Conservation (phyloP, 2,888 invertebrate genomes). For the Synanthedon andrenaeformis region DNA sequence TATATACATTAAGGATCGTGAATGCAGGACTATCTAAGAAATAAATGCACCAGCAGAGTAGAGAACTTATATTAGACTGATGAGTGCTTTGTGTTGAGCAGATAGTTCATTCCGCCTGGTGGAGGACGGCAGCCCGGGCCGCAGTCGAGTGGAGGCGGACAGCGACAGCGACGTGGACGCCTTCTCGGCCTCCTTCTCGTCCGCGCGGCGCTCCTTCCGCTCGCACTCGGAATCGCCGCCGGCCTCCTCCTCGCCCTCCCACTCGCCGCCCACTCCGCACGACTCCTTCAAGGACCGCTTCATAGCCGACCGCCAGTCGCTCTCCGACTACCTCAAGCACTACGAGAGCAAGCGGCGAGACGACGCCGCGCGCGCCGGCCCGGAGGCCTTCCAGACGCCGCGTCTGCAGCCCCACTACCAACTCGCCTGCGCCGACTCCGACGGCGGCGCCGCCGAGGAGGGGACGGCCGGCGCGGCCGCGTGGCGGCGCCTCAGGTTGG, state of each 20-base stretch:
- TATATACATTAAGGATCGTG: too few species aligned
- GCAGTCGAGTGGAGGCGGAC: neutral
- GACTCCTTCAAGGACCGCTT: slow-evolving; percentile 23
- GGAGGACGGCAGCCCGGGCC: neutral
- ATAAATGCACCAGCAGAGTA: too few species aligned
- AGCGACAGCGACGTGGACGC: neutral
- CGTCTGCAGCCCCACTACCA: slow-evolving; percentile 66
- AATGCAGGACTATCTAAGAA: too few species aligned
- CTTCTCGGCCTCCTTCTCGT: slow-evolving; percentile 1
- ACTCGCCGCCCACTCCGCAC: slow-evolving; percentile 5
- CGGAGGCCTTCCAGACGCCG: slow-evolving; percentile 28
- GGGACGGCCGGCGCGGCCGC: slow-evolving; percentile 46
- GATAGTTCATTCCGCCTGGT: slow-evolving; percentile 2
- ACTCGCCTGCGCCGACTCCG: slow-evolving; percentile 52
- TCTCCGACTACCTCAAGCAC: slow-evolving; percentile 20
- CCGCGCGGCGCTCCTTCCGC: slow-evolving; percentile 8
- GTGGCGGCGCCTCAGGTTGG: slow-evolving; percentile 75
- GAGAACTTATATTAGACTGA: too few species aligned
- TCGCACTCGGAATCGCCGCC: slow-evolving; percentile 16
- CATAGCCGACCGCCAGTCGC: slow-evolving; percentile 25
- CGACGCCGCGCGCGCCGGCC: slow-evolving; percentile 47
- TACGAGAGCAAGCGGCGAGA: slow-evolving; percentile 47
- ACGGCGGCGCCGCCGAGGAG: slow-evolving; percentile 44
- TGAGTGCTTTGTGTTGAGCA: neutral
- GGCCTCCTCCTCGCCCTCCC: slow-evolving; percentile 7